Conservation (phyloP, 2,888 invertebrate genomes). For the Ormia ochracea region DNA sequence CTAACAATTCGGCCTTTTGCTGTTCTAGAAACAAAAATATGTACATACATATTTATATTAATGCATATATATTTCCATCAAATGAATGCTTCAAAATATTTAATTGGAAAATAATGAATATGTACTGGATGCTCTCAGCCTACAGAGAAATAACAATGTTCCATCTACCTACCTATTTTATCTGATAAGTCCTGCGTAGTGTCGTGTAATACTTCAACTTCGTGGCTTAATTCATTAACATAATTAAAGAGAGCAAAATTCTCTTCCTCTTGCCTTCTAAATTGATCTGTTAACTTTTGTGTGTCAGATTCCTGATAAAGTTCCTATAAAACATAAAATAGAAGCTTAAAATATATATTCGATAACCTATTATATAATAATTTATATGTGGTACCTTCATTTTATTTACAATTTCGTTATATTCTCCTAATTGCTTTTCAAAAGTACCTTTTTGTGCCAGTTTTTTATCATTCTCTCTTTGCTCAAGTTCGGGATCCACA, state of each 20-base stretch:
- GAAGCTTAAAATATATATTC: background rate
- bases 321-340: slow-evolving; percentile 51
- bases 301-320: slow-evolving; percentile 81
- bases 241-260: slow-evolving; percentile 95
- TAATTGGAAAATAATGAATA: background rate
- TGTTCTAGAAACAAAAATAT: slow-evolving; percentile 65
- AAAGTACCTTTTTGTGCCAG: slow-evolving; percentile 82
- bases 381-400: slow-evolving; percentile 79
- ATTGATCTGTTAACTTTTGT: slow-evolving; percentile 83
- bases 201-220: slow-evolving; percentile 85
- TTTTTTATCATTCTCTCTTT: slow-evolving; percentile 84
- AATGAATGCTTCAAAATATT: too few relatives aligned
- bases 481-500: slow-evolving; percentile 85
- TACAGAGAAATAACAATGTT: background rate
- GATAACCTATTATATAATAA: background rate
- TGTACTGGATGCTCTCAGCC: background rate
- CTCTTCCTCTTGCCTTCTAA: slow-evolving; percentile 90
- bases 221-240: slow-evolving; percentile 91
- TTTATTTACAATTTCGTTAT: slow-evolving; percentile 85
- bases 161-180: slow-evolving; percentile 80
- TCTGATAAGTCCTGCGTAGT: slow-evolving; percentile 81
- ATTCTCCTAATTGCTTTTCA: slow-evolving; percentile 84
- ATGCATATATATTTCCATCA: background rate
- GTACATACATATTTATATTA: too few relatives aligned
- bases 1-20: slow-evolving; percentile 72